Conservation (phyloP, 1,140 invertebrate genomes). For the Trachelipus rathkii region DNA sequence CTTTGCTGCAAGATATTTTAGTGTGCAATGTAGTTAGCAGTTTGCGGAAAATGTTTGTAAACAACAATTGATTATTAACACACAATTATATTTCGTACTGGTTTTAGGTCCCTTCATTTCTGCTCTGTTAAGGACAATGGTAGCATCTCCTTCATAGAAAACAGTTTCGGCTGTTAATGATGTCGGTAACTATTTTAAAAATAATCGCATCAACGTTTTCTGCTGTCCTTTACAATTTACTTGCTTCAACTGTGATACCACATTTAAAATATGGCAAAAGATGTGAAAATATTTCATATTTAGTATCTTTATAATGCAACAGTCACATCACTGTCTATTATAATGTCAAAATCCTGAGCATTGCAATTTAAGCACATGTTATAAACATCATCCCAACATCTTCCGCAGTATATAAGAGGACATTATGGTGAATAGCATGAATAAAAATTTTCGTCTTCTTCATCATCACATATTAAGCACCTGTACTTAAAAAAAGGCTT, state of each 20-base stretch:
- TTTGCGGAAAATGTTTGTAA: too few species aligned
- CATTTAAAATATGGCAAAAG: neutral
- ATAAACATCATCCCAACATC: conserved; percentile 22
- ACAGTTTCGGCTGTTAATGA: too few species aligned
- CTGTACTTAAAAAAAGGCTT: conserved; percentile 1
- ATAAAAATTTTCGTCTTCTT: conserved; percentile 17
- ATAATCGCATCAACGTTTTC: neutral
- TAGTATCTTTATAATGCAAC: neutral
- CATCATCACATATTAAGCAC: conserved; percentile 21
- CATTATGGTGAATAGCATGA: neutral
- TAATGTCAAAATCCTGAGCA: neutral
- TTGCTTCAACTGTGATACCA: neutral
- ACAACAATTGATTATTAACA: too few species aligned
- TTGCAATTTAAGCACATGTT: conserved; percentile 20
- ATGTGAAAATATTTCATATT: neutral
- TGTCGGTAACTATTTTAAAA: neutral
- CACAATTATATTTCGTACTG: too few species aligned
- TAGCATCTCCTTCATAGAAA: too few species aligned
- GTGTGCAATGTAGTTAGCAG: too few species aligned
- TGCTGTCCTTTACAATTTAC: neutral
- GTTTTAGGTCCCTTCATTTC: too few species aligned
- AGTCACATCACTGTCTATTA: neutral
- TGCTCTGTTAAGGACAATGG: too few species aligned
- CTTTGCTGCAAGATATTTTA: too few species aligned
- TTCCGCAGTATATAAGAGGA: conserved; percentile 12